Evolutionary conservation across 2,888 invertebrate species (phyloP), one percentile per base, ranked within the genome.

Genomic region (Thereva nobilitata): DNA sequence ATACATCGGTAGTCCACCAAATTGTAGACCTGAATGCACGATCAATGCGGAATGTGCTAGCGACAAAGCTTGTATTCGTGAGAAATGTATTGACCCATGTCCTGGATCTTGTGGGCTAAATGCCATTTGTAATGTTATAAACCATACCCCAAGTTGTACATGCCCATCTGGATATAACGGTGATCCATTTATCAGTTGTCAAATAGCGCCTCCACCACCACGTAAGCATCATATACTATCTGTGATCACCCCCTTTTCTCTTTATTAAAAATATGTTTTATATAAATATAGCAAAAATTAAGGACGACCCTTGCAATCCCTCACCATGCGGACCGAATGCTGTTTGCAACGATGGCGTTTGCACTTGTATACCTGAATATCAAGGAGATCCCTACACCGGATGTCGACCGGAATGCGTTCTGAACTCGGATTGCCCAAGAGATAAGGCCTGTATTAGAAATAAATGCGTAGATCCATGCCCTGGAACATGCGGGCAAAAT

Each of bases 251-350:
- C n/a, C 10, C 5, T 38, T 1, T 40, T 34, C 35, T 63, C 23
- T 23, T 23, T 35, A 52, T n/a, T 6, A 10, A 41, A 44, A 6
- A 40, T 9, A 10, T 34, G 8, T 35, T 10, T 6, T 8, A 42
- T 41, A 12, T n/a, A n/a, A n/a, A n/a, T 42, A 8, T 23, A 40
- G 74, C 76, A 45, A 70, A 72, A 1, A 75, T 77, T 7, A 78
- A 81, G 64, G 74, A 77, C 34, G 83, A 86, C 74, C 85, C 85
- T 23, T 90, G 89, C 73, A 74, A 84, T 23, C 64, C 88, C 87
- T 87, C 89, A n/a, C 88, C 90, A 2, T 94, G 94, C 75, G 91
- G 91, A 4, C 84, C 89, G 7, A 90, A 90, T 75, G 88, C 91
- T 50, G 82, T 86, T 72, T 90, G 89, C 74, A 83, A 83, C 64